These are phyloP conservation scores for Sitta carolinensis DNA, from an alignment of 2,797 vertebrate genomes.

Conservation along the genomic window DNA sequence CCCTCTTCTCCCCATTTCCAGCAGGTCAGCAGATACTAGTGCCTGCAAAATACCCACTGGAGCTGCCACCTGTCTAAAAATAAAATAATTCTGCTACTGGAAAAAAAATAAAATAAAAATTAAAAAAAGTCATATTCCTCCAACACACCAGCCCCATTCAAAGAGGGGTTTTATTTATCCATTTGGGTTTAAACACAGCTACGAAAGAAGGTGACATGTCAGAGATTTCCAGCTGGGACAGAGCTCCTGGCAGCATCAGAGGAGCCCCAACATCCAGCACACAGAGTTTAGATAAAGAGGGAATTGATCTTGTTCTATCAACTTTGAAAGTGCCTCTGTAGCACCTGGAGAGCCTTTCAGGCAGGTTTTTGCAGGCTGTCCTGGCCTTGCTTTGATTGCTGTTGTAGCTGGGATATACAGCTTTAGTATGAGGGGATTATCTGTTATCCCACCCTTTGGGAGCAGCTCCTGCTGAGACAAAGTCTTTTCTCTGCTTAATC, in stretches of 20 bases:
- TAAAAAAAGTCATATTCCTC: background rate
- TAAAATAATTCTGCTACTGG: background rate
- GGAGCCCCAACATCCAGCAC: background rate
- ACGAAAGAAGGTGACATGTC: background rate
- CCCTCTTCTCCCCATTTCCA: background rate
- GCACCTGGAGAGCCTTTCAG: slow-evolving; percentile 49
- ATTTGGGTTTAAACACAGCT: background rate
- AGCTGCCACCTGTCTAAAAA: background rate
- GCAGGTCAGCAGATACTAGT: background rate
- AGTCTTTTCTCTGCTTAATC: slow-evolving; percentile 25
- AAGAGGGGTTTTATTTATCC: background rate
- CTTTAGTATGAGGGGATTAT: slow-evolving; percentile 36
- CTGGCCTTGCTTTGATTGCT: slow-evolving; percentile 42
- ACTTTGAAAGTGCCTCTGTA: slow-evolving; percentile 7
- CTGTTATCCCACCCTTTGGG: slow-evolving; percentile 46
- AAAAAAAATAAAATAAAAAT: background rate
- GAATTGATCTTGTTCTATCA: slow-evolving; percentile 16
- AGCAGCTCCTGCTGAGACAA: slow-evolving; percentile 24
- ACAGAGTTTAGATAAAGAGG: background rate
- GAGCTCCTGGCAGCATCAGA: background rate
- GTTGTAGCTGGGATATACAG: slow-evolving; percentile 21
- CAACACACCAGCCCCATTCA: no score
- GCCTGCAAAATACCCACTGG: background rate
- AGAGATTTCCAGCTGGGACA: background rate
- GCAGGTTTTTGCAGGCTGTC: slow-evolving; percentile 32